Conservation (phyloP, 2,113 vertebrate species). For the Malaclemys terrapin region DNA sequence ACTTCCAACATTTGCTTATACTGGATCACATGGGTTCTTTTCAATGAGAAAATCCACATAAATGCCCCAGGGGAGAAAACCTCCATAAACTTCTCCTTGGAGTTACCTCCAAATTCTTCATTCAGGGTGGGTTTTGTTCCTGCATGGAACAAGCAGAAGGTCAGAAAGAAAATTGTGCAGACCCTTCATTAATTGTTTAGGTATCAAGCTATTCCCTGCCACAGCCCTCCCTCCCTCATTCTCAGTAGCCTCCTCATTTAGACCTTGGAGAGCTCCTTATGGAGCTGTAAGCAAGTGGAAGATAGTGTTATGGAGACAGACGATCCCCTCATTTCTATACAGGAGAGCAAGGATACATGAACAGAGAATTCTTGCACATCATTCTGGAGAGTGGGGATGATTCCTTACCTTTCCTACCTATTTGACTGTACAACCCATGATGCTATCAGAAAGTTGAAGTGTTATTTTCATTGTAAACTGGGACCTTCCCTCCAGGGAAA, state of each 20-base stretch:
- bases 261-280: neutral
- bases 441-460: constrained; percentile 21
- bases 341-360: neutral
- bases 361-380: neutral
- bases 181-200: neutral
- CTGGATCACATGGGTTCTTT: neutral
- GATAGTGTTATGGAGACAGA: neutral
- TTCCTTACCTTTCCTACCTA: neutral
- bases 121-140: neutral
- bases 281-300: neutral
- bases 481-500: constrained; percentile 24
- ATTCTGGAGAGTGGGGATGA: neutral
- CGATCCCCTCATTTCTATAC: neutral
- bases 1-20: neutral
- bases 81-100: neutral
- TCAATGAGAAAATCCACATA: neutral
- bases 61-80: neutral
- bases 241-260: neutral
- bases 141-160: neutral
- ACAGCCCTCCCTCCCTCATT: neutral
- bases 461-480: neutral
- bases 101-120: neutral
- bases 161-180: neutral
- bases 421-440: neutral
- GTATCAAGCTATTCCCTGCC: neutral